Evolutionary conservation across 1,140 invertebrate genomes (phyloP).

Genomic region (Lucilia sericata): DNA sequence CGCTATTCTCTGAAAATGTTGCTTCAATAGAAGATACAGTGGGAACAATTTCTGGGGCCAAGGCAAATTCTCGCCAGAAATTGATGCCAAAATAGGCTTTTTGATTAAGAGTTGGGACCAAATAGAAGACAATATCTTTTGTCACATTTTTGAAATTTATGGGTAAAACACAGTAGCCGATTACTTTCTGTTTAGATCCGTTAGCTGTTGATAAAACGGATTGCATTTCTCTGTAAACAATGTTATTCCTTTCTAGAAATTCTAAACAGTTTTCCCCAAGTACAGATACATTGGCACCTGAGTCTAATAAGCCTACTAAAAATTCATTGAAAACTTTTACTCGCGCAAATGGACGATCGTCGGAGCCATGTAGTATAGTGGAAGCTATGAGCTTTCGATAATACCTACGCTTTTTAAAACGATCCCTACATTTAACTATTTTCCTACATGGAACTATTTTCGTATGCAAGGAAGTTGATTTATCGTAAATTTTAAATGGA

Average conservation of each 20-base stretch:
- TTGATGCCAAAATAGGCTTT: background rate
- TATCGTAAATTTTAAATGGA: too few species aligned
- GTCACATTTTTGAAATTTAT: background rate
- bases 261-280: background rate
- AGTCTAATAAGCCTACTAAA: background rate
- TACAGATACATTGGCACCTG: background rate
- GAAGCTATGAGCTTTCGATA: too few species aligned
- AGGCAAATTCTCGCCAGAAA: constrained; percentile 16
- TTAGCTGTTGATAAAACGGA: background rate
- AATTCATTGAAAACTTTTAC: background rate
- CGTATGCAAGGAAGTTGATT: too few species aligned
- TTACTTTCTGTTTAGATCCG: background rate
- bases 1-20: background rate
- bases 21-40: background rate
- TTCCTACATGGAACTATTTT: too few species aligned
- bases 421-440: too few species aligned
- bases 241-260: background rate
- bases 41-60: background rate
- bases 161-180: constrained; percentile 2
- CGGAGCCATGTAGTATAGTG: too few species aligned
- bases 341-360: too few species aligned
- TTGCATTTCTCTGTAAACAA: too few species aligned
- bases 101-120: background rate
- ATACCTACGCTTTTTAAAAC: too few species aligned
- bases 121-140: background rate